These are phyloP conservation scores for Eugnorisma glareosa DNA, from an alignment of 2,888 invertebrate species.

Conservation along the genomic window DNA sequence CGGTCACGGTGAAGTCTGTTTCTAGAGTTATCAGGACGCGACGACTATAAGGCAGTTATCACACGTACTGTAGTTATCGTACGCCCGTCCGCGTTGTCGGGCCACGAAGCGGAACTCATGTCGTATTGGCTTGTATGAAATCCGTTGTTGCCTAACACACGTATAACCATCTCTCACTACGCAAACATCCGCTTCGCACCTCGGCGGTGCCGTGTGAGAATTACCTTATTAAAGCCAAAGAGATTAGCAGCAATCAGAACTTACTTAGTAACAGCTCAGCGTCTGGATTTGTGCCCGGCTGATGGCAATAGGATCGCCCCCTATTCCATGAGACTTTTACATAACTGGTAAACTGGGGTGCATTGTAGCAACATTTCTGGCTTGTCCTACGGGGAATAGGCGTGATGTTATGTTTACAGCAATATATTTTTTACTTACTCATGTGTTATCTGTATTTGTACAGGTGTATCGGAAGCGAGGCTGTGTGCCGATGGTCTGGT, in stretches of 20 bases:
- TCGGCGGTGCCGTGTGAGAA: neutral
- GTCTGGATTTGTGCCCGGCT: neutral
- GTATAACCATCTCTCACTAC: neutral
- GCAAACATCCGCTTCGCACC: neutral
- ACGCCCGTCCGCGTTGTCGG: neutral
- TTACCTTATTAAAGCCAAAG: neutral
- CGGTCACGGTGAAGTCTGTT: neutral
- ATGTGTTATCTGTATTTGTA: conserved; percentile 2
- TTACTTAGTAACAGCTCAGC: neutral
- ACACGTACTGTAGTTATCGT: no score
- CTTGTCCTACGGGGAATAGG: neutral
- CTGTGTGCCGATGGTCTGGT: conserved; percentile 95
- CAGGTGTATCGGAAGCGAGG: conserved; percentile 91
- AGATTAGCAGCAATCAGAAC: neutral
- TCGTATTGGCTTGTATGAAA: neutral
- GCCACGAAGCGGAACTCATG: neutral
- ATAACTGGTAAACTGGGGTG: neutral
- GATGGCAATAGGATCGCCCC: neutral
- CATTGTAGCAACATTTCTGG: neutral
- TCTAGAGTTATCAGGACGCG: neutral
- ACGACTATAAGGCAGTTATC: neutral
- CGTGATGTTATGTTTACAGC: neutral
- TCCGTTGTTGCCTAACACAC: neutral
- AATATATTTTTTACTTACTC: neutral
- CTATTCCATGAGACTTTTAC: neutral